These are phyloP conservation scores for Aphelinus certus DNA, from an alignment of 1,140 invertebrate species.

Conservation along the genomic window DNA sequence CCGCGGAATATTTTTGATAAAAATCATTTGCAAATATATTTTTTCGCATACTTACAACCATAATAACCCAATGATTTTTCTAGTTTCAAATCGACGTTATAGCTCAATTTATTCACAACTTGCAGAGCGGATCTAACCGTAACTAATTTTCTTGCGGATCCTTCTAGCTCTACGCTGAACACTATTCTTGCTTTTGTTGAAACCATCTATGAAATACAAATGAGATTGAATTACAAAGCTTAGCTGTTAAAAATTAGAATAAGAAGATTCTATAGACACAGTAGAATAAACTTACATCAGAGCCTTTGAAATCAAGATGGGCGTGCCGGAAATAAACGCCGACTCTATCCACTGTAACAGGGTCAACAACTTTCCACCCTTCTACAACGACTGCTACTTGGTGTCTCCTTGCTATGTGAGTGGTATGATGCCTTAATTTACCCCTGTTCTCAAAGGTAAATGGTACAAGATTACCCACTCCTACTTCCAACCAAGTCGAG, in stretches of 20 bases:
- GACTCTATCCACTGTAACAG: slow-evolving; percentile 94
- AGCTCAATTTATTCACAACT: slow-evolving; percentile 80
- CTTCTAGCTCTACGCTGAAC: slow-evolving; percentile 89
- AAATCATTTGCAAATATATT: not conserved
- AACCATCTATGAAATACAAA: slow-evolving; percentile 46
- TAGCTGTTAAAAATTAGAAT: slow-evolving; percentile 15
- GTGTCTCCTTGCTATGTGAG: slow-evolving; percentile 83
- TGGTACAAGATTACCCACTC: slow-evolving; percentile 76
- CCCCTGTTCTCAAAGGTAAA: slow-evolving; percentile 86
- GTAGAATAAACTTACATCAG: slow-evolving; percentile 47
- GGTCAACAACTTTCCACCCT: slow-evolving; percentile 87
- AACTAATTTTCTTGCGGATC: slow-evolving; percentile 93
- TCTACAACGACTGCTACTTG: slow-evolving; percentile 89
- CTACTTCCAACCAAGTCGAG: slow-evolving; percentile 76
- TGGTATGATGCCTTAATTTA: slow-evolving; percentile 81
- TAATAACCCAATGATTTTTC: slow-evolving; percentile 66
- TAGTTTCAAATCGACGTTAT: slow-evolving; percentile 77
- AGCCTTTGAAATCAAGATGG: slow-evolving; percentile 62
- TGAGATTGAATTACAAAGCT: slow-evolving; percentile 9
- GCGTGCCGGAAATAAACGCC: slow-evolving; percentile 91
- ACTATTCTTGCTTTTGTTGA: slow-evolving; percentile 77
- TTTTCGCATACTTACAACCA: slow-evolving; percentile 53
- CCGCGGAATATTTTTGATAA: too few relatives aligned
- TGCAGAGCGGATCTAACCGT: slow-evolving; percentile 91
- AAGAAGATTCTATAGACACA: not conserved